Conservation (phyloP, 2,113 vertebrate genomes). For the Phalacrocorax brasilianus region DNA sequence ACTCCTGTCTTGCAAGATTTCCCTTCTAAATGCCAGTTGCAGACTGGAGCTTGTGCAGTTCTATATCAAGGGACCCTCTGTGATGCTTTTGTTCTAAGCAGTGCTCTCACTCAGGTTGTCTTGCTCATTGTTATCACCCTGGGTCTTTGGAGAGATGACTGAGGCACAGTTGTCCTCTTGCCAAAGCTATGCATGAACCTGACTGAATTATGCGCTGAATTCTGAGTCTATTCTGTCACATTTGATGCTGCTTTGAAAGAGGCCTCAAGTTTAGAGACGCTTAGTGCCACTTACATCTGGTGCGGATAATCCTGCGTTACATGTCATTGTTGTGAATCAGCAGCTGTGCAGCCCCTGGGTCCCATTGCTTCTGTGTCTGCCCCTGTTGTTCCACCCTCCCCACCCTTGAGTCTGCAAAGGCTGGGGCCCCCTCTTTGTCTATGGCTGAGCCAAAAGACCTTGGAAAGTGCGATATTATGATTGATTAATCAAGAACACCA, state of each 20-base stretch:
- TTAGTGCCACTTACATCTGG: background rate
- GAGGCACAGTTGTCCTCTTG: background rate
- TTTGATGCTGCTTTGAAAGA: background rate
- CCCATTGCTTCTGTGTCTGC: background rate
- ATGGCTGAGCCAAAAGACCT: background rate
- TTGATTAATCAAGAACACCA: background rate
- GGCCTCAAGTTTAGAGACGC: background rate
- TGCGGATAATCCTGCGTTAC: too few relatives aligned
- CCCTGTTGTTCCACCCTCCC: background rate
- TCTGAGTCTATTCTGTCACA: background rate
- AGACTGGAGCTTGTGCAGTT: background rate
- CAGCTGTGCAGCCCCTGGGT: background rate
- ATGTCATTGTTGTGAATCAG: background rate
- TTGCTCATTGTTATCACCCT: background rate
- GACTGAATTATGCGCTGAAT: background rate
- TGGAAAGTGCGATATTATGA: background rate
- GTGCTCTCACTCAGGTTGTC: background rate
- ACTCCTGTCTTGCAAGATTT: background rate
- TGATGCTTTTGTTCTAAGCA: background rate
- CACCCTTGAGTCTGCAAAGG: background rate
- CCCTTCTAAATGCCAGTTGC: background rate
- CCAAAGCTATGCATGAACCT: background rate
- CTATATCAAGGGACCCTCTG: background rate
- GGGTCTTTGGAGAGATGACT: background rate
- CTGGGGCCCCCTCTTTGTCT: background rate